Conservation (phyloP, 2,797 vertebrate species). For the Capromys pilorides region DNA sequence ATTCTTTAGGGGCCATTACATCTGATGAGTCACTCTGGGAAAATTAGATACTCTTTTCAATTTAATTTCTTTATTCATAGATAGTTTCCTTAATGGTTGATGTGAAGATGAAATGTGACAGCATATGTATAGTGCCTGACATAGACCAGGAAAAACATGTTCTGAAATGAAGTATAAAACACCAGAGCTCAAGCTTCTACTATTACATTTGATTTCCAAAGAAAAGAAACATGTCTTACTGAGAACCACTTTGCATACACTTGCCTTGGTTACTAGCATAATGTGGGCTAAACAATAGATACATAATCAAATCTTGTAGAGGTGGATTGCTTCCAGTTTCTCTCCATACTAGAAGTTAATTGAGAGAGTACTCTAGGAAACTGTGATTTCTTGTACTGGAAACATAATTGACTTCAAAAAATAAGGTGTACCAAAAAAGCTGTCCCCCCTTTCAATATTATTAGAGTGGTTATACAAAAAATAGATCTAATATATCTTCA, state of each 20-base stretch:
- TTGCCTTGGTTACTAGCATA: background rate
- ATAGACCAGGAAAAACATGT: background rate
- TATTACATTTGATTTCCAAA: conserved; percentile 57
- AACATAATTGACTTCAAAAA: conserved; percentile 31
- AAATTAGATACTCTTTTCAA: conserved; percentile 70
- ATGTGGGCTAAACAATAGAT: background rate
- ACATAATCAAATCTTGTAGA: background rate
- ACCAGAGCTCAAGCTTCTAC: conserved; percentile 26
- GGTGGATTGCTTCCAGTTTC: conserved; percentile 59
- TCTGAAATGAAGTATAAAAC: conserved; percentile 30
- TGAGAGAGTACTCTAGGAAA: conserved; percentile 56
- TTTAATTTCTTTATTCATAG: conserved; percentile 71
- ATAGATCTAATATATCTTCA: background rate
- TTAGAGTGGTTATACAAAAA: background rate
- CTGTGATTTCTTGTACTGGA: conserved; percentile 12
- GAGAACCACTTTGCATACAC: conserved; percentile 18
- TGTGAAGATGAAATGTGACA: conserved; percentile 60
- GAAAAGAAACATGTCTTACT: conserved; percentile 50
- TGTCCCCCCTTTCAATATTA: background rate
- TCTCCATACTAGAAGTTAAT: background rate
- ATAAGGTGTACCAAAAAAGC: background rate
- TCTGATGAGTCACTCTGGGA: conserved; percentile 63
- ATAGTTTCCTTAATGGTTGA: conserved; percentile 48
- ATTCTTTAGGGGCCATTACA: conserved; percentile 39
- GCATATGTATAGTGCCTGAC: background rate